A percentile compares a stretch with the other conserved stretches of the same genome.
Conservation (phyloP, 2,888 invertebrate genomes). For the Euzetes globulus region DNA sequence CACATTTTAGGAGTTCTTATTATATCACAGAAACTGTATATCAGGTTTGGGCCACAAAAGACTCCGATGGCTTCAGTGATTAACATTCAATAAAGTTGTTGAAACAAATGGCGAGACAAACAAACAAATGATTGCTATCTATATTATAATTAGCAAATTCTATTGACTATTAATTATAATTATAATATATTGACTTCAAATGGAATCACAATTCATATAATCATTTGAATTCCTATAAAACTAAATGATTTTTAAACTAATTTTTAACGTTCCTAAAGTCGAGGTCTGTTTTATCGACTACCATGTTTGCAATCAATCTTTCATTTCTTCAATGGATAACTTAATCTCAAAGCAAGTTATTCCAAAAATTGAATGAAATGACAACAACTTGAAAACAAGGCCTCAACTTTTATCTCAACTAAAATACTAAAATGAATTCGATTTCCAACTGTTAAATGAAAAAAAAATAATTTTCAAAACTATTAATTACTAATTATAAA, state of each 20-base stretch:
- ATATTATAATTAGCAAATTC: neutral
- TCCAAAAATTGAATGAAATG: too few relatives aligned
- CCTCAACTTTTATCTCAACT: constrained; percentile 2
- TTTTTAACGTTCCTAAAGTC: constrained; percentile 15
- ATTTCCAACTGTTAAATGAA: constrained; percentile 16
- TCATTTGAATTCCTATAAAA: neutral
- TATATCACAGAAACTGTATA: neutral
- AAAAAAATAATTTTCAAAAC: neutral
- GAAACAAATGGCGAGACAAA: neutral
- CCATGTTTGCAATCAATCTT: constrained; percentile 7
- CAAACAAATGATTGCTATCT: neutral
- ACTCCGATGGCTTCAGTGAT: neutral
- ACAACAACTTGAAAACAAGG: neutral
- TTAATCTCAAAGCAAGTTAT: constrained; percentile 17
- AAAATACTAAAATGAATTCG: neutral
- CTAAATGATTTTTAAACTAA: constrained; percentile 11
- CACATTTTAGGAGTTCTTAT: neutral
- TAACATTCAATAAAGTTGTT: neutral
- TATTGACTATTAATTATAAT: neutral
- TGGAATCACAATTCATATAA: neutral
- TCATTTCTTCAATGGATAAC: neutral
- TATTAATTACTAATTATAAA: constrained; percentile 6
- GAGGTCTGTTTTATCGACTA: neutral
- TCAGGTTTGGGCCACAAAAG: constrained; percentile 14
- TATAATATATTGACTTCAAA: too few relatives aligned